Conservation (phyloP, 2,113 vertebrate genomes). For the Ammodramus savannarum region DNA sequence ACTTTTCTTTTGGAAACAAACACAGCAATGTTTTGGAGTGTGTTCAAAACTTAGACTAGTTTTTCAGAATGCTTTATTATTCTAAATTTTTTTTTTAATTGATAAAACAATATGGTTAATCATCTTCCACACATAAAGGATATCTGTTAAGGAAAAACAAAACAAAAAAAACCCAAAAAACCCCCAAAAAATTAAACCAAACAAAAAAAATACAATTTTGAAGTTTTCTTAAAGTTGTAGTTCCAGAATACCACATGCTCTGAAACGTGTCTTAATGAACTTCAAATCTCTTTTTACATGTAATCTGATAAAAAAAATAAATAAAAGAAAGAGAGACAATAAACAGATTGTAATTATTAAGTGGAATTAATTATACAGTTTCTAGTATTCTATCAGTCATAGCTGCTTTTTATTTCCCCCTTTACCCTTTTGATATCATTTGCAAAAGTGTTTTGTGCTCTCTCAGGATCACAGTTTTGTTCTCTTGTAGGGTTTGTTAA, state of each 20-base stretch:
- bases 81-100: not conserved
- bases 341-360: not conserved
- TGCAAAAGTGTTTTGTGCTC: not conserved
- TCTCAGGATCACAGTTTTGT: not conserved
- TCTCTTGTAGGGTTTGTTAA: not conserved
- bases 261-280: not conserved
- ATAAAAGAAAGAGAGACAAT: not conserved
- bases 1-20: not conserved
- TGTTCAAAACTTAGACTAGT: not conserved
- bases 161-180: fast-evolving
- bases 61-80: not conserved
- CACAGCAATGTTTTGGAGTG: not conserved
- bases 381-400: not conserved
- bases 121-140: not conserved
- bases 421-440: not conserved
- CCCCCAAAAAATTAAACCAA: too few relatives aligned
- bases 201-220: not conserved
- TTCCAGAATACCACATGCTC: not conserved
- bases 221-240: not conserved
- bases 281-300: not conserved
- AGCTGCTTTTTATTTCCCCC: not conserved
- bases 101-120: not conserved
- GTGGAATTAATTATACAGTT: not conserved
- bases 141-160: not conserved
- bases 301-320: not conserved